Base-by-base conservation (phyloP, 2,888 invertebrate species). In the Abrostola triplasia region DNA sequence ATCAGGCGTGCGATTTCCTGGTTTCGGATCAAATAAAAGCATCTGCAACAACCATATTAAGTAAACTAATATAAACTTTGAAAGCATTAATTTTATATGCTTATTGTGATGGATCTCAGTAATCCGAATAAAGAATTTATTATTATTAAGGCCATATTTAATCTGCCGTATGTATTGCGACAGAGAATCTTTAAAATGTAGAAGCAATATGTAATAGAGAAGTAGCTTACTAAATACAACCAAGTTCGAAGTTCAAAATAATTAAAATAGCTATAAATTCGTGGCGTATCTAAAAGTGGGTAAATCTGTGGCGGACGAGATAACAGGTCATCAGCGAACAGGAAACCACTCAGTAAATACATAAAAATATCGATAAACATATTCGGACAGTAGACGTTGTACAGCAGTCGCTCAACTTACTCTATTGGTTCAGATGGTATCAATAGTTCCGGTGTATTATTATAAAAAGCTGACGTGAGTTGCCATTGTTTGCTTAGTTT, bases 251-350 rank as follows among this genome's bases (percentile, higher is more conserved):
- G 24, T 24, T 24, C 40, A 40, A 2, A 12, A 9, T 24, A 47
- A 60, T 49, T 44, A 37, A 38, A 67, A 48, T 36, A n/a, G 11
- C 5, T 41, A 67, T 42, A 38, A 54, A n/a, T 55, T 40, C 38
- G n/a, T 5, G 41, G 36, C 47, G 53, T 67, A 54, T 54, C 57
- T 57, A 41, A 52, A 37, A 50, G 7, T 8, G 38, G 36, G 36
- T 44, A 56, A 66, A 41, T 71, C 37, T 37, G 48, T 47, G 35
- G 35, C 49, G 36, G 42, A 24, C 36, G 36, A 54, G 69, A 70
- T 70, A 70, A 54, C 57, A 58, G 67, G 67, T 71, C 72, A 66
- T 11, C 10, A 42, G 44, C 38, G 47, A 62, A 67, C 54, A 51
- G 57, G 54, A 72, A 67, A 56, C 2, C 54, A 49, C 42, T 12